Percentiles rank a stretch among this genome's conserved stretches.
phyloP scores from a whole-genome alignment of 1,140 invertebrate species.

The Drosophila melanica region DNA sequence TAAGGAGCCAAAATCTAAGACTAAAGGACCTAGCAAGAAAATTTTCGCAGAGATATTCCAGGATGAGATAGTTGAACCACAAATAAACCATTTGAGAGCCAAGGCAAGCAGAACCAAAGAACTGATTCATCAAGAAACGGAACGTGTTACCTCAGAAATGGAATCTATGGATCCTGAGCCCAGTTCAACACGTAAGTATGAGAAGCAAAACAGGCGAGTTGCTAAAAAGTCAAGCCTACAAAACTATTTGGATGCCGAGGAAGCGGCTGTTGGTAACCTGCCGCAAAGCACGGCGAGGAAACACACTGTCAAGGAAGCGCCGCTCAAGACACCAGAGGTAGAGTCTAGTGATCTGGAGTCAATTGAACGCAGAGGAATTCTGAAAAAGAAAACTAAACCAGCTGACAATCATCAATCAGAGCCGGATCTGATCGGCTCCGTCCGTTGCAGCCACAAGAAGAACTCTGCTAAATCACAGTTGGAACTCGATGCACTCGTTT shows the following conservation, averaged over 20 bases:
- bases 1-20: background rate
- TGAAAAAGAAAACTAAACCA: conserved; percentile 1
- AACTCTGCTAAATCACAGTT: background rate
- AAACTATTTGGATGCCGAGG: conserved; percentile 5
- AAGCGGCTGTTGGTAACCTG: background rate
- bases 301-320: background rate
- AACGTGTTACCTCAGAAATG: background rate
- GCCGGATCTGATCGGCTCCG: background rate
- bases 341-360: conserved; percentile 8
- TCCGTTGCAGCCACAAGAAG: background rate
- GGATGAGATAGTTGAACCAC: background rate
- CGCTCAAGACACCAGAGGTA: background rate
- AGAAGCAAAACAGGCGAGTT: background rate
- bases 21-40: background rate
- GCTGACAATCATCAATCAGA: background rate
- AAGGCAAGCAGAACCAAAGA: background rate
- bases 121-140: background rate
- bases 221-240: background rate
- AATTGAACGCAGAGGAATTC: background rate
- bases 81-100: background rate
- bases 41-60: too few relatives aligned
- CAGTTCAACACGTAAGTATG: background rate
- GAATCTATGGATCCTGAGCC: background rate
- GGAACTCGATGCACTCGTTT: conserved; percentile 1
- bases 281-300: background rate